Conservation (phyloP, 1,140 invertebrate genomes). For the Pseudomyrmex gracilis region DNA sequence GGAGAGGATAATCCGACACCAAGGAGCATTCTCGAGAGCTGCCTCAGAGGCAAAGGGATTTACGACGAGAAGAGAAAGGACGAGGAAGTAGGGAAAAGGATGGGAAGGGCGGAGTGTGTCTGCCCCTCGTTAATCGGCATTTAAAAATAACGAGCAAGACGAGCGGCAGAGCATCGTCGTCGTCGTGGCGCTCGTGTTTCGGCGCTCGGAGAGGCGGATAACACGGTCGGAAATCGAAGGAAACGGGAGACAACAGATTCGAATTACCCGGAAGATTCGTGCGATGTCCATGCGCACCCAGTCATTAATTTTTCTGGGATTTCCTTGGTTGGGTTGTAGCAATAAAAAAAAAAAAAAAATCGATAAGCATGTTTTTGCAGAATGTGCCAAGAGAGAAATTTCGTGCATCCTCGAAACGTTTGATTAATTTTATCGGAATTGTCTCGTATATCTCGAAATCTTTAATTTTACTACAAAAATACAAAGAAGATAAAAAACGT, state of each 20-base stretch:
- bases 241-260: slow-evolving; percentile 55
- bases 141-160: slow-evolving; percentile 69
- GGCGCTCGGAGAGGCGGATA: slow-evolving; percentile 21
- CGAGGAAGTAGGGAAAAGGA: not conserved
- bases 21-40: not conserved
- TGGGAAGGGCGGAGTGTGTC: slow-evolving; percentile 1
- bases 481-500: no score
- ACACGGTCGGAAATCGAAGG: slow-evolving; percentile 50
- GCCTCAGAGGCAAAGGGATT: slow-evolving; percentile 4
- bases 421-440: not conserved
- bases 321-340: not conserved
- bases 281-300: slow-evolving; percentile 1
- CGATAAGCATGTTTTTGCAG: not conserved
- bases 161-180: not conserved
- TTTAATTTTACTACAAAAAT: no score
- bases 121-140: slow-evolving; percentile 67
- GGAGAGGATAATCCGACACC: slow-evolving; percentile 58
- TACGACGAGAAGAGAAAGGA: not conserved
- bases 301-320: slow-evolving; percentile 25
- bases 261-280: slow-evolving; percentile 57
- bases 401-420: not conserved
- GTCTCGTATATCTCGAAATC: no score
- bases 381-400: not conserved
- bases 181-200: slow-evolving; percentile 58
- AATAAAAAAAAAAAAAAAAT: slow-evolving; percentile 26